Evolutionary conservation across 2,888 invertebrate genomes (phyloP), one percentile per base, ranked within the genome.

Genomic region (Callyntrura sp.): DNA sequence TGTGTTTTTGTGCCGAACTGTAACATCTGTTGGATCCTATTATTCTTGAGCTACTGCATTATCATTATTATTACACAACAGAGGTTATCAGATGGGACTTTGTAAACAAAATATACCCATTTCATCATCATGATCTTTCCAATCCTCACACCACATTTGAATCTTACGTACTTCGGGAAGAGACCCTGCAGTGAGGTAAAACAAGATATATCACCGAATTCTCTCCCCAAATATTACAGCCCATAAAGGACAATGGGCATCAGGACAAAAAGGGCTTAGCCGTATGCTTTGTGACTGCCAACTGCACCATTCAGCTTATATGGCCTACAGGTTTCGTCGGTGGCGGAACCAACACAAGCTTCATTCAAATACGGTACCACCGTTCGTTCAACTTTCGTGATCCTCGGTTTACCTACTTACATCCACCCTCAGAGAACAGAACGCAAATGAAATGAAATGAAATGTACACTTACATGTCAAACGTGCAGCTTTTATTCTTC

Each of bases 11-110:
- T 88, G 81, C 25, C 88, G 88, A 88, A 83, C 83, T 83, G 73
- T 76, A 88, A 82, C 88, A 88, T 88, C 88, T 88, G 88, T 65
- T 88, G 76, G 76, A 88, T 83, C 83, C 88, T 83, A 88, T 88
- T 88, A 51, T 88, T 88, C 60, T 23, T 23, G 35, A 60, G 76
- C 57, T 82, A 35, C 73, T 82, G 83, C 83, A 73, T 57, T 83
- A 83, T 85, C 48, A 28, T 85, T 76, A 73, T 82, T 88, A 88
- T 88, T 88, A 76, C 88, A 62, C 83, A 88, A 88, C 88, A 88
- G 76, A 88, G 88, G 88, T 88, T 88, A 88, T 88, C 88, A 62
- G 83, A 88, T 83, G 62, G 82, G 76, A 73, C 88, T 88, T 62
- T 76, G 83, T 88, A 88, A 88, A 88, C 88, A 88, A 88, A 83